Evolutionary conservation across 2,888 invertebrate genomes (phyloP).

Genomic region (Plemyria rubiginata): DNA sequence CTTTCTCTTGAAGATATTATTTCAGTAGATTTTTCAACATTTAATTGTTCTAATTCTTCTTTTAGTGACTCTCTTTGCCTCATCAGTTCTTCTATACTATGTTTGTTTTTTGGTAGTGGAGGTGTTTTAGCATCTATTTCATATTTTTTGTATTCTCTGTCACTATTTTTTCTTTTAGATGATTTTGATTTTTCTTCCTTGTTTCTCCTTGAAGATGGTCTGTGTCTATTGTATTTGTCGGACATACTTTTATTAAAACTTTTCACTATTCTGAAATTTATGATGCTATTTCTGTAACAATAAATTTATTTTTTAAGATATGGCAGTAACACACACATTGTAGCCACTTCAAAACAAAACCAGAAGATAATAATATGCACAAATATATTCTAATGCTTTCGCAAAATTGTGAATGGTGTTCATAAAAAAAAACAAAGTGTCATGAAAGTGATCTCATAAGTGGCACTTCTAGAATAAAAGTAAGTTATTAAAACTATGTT

Average conservation of each 20-base stretch:
- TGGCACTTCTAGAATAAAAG: conserved; percentile 49
- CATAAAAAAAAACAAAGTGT: conserved; percentile 32
- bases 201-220: conserved; percentile 54
- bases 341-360: conserved; percentile 36
- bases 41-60: conserved; percentile 64
- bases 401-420: conserved; percentile 58
- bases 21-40: conserved; percentile 45
- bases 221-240: conserved; percentile 50
- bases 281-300: conserved; percentile 69
- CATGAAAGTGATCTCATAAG: conserved; percentile 65
- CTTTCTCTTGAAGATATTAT: conserved; percentile 41
- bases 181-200: conserved; percentile 53
- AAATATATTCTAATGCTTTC: conserved; percentile 50
- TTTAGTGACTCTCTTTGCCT: conserved; percentile 67
- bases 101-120: conserved; percentile 61
- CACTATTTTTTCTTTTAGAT: conserved; percentile 53
- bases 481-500: conserved; percentile 68
- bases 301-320: conserved; percentile 39
- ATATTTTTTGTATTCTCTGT: conserved; percentile 47
- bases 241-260: conserved; percentile 40
- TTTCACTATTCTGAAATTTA: conserved; percentile 24
- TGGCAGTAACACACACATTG: conserved; percentile 31
- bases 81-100: conserved; percentile 69
- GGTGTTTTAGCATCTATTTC: conserved; percentile 68
- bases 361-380: conserved; percentile 32